Percentiles rank a stretch among this genome's conserved stretches.
These are phyloP conservation scores for Porites lobata DNA, from an alignment of 92 coral and sea anemone species.

Conservation along the genomic window DNA sequence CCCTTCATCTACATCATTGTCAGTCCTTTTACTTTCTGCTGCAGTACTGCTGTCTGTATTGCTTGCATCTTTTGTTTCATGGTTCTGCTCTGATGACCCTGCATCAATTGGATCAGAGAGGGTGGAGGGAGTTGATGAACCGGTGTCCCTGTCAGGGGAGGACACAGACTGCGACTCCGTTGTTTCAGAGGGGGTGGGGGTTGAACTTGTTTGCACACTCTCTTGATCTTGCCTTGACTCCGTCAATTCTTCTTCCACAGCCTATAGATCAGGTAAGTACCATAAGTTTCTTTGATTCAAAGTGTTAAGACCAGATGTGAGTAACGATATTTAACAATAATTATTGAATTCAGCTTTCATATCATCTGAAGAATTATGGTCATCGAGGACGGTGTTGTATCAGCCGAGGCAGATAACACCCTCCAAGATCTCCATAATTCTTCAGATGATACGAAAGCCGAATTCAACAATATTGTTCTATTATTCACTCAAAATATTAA, in stretches of 20 bases:
- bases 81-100: constrained; percentile 35
- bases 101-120: constrained; percentile 4
- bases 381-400: no score
- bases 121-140: background rate
- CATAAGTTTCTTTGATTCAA: background rate
- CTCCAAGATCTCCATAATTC: no score
- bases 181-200: constrained; percentile 71
- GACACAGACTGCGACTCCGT: constrained; percentile 31
- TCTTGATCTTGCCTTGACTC: constrained; percentile 54
- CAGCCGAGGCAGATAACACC: no score
- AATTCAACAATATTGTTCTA: no score
- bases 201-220: constrained; percentile 52
- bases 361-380: no score
- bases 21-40: constrained; percentile 34
- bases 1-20: constrained; percentile 90
- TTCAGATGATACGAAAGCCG: no score
- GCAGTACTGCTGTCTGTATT: constrained; percentile 6
- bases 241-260: constrained; percentile 78
- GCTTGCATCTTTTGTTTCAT: constrained; percentile 41
- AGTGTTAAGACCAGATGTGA: no score
- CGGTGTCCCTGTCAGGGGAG: constrained; percentile 33
- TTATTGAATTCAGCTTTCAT: no score
- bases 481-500: no score
- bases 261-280: constrained; percentile 41
- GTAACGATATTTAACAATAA: no score